Evolutionary conservation across 2,888 invertebrate species (phyloP), one percentile per base, ranked within the genome.

Genomic region (Agrochola lota): DNA sequence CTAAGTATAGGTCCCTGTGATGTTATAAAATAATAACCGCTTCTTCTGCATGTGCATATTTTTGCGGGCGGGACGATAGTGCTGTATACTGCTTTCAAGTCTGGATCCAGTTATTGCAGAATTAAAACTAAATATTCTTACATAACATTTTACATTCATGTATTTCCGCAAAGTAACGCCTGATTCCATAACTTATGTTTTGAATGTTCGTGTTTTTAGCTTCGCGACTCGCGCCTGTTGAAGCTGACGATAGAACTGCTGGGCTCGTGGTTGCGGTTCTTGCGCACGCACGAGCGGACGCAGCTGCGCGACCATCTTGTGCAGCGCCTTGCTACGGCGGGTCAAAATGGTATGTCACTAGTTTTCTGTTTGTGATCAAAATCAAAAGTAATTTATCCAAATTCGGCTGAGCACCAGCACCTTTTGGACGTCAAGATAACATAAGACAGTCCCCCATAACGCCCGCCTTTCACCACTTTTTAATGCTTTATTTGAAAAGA

Each of bases 241-340:
- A 88, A 91, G 52, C 88, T 97, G 73, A 93, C 94, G 8, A 76
- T 97, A 64, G 97, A 97, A 84, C 94, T 97, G 71, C 86, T 97
- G 77, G 92, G 93, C 55, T 86, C 91, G 87, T 97, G 96, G 92
- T 94, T 92, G 68, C 91, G 91, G 59, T 93, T 90, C 87, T 78
- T 91, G 72, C 70, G 78, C 20, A 73, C 83, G 5, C 76, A 71
- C 4, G 91, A 91, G 55, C 91, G 93, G 43, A 81, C 83, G 9
- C 73, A 86, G 20, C 90, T 96, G 55, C 91, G 95, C 1, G 91
- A 92, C 17, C 92, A 94, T 35, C 92, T 96, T 64, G 92, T 96
- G 23, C 82, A 87, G 3, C 90, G 92, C 2, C 90, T 96, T 5
- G 93, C 94, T 8, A 77, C 90, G 43, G 87, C 89, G 0, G 71